phyloP scores from a whole-genome alignment of 2,797 vertebrate species.

The Etheostoma perlongum region DNA sequence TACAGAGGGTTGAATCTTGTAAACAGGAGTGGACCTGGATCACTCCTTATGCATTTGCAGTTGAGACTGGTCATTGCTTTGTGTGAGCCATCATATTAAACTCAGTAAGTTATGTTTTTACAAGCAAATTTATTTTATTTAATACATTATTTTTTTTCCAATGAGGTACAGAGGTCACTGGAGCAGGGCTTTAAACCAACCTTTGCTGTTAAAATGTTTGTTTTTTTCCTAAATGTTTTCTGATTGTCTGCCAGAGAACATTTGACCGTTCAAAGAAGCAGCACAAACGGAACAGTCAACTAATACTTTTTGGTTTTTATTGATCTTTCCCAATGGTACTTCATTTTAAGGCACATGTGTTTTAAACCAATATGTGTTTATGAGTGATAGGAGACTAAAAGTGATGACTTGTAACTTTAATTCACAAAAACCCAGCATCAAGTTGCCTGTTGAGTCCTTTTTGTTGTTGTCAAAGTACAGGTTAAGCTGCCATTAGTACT shows the following conservation, averaged over 20 bases:
- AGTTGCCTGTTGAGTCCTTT: slow-evolving; percentile 29
- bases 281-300: slow-evolving; percentile 42
- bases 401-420: slow-evolving; percentile 33
- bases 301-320: neutral
- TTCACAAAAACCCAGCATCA: slow-evolving; percentile 53
- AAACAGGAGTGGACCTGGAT: neutral
- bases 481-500: slow-evolving; percentile 21
- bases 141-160: neutral
- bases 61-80: neutral
- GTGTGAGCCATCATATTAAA: slow-evolving; percentile 1
- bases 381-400: slow-evolving; percentile 28
- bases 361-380: slow-evolving; percentile 36
- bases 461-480: slow-evolving; percentile 6
- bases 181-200: slow-evolving; percentile 34
- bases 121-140: neutral
- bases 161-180: slow-evolving; percentile 29
- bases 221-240: slow-evolving; percentile 2
- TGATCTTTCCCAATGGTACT: slow-evolving; percentile 46
- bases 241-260: slow-evolving; percentile 34
- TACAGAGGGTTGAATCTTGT: neutral
- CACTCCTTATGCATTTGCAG: neutral
- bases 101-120: neutral
- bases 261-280: slow-evolving; percentile 49
- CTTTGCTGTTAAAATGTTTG: neutral
- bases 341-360: slow-evolving; percentile 47